phyloP scores from a whole-genome alignment of 2,888 invertebrate genomes.

The Furcula furcula region DNA sequence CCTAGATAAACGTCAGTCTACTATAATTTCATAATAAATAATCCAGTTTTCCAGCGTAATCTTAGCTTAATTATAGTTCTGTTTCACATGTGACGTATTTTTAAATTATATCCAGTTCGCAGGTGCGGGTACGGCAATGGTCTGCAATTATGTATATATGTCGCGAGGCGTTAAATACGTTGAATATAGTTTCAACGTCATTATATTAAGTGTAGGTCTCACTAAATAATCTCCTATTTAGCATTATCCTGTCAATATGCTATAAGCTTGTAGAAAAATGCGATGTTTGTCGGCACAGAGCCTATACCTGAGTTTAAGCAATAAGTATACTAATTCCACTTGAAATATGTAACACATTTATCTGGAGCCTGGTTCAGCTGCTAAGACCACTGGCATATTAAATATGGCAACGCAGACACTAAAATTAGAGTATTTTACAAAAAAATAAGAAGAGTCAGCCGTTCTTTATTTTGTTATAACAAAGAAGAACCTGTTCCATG shows the following conservation, averaged over 20 bases:
- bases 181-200: constrained; percentile 6
- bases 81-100: constrained; percentile 27
- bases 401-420: too few relatives aligned
- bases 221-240: neutral
- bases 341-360: too few relatives aligned
- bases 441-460: too few relatives aligned
- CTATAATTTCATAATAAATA: constrained; percentile 18
- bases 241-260: neutral
- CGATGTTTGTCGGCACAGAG: neutral
- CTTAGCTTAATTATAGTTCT: constrained; percentile 18
- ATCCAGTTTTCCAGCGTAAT: constrained; percentile 16
- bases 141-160: constrained; percentile 59
- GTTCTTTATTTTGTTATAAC: too few relatives aligned
- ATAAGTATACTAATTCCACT: too few relatives aligned
- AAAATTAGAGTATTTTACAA: too few relatives aligned
- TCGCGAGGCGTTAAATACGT: constrained; percentile 51
- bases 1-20: constrained; percentile 2
- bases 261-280: neutral
- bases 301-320: too few relatives aligned
- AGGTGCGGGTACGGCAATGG: constrained; percentile 39
- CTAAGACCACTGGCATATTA: too few relatives aligned
- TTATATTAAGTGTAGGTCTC: constrained; percentile 1
- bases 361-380: too few relatives aligned
- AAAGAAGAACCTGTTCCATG: too few relatives aligned
- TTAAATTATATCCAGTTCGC: constrained; percentile 30